phyloP scores from a whole-genome alignment of 2,797 vertebrate species.

The Nyctibius grandis region DNA sequence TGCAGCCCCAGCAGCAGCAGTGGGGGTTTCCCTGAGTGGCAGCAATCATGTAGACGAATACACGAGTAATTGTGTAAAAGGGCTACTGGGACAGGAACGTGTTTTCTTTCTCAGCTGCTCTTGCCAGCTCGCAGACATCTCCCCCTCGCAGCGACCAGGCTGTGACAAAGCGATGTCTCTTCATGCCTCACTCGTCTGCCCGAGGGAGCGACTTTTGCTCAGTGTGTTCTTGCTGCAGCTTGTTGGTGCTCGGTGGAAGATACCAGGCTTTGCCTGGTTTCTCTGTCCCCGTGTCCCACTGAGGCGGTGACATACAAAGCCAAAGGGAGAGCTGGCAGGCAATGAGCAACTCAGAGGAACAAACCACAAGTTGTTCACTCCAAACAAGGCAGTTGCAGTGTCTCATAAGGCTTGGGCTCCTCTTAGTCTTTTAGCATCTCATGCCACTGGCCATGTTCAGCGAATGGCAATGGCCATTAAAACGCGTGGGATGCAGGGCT shows the following conservation, averaged over 20 bases:
- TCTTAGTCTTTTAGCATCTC: background rate
- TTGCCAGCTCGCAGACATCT: background rate
- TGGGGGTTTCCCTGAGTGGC: background rate
- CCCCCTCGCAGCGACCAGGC: background rate
- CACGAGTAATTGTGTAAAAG: background rate
- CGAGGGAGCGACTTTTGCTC: background rate
- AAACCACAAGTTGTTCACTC: background rate
- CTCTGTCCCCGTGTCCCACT: background rate
- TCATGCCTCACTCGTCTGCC: background rate
- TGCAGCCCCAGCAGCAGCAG: background rate
- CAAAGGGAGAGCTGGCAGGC: background rate
- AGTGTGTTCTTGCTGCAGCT: background rate
- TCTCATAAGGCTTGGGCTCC: background rate
- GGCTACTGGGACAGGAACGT: background rate
- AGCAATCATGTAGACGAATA: background rate
- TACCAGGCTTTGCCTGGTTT: background rate
- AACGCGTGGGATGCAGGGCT: background rate
- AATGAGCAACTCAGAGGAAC: background rate
- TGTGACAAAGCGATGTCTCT: background rate
- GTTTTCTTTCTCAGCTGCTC: background rate
- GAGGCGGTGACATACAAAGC: background rate
- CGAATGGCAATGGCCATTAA: rapidly evolving
- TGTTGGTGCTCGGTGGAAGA: background rate
- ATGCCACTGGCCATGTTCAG: background rate
- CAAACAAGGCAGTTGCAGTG: too few species aligned